Evolutionary conservation across 2,888 invertebrate genomes (phyloP).

Genomic region (Parthenolecanium corni): DNA sequence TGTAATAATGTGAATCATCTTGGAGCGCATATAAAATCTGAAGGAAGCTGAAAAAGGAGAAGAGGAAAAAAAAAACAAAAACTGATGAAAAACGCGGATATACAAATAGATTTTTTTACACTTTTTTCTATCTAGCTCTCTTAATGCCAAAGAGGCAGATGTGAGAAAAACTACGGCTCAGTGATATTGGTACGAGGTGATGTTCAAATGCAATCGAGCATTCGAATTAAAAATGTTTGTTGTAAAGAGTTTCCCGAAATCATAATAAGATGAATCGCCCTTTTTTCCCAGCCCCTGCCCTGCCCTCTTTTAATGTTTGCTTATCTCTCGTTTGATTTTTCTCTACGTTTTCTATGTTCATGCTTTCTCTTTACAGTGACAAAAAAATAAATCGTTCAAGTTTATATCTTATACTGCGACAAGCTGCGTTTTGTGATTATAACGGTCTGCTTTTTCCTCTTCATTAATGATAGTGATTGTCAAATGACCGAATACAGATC

Average conservation of each 20-base stretch:
- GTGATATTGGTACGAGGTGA: conserved; percentile 13
- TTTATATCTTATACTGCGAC: conserved; percentile 4
- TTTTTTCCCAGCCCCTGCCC: not conserved
- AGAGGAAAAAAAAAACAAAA: conserved; percentile 11
- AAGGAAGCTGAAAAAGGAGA: not conserved
- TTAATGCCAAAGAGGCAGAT: conserved; percentile 17
- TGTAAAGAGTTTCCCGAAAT: conserved; percentile 16
- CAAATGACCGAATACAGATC: too few relatives aligned
- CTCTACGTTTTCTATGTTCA: conserved; percentile 15
- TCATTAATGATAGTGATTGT: not conserved
- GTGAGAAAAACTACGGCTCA: conserved; percentile 26
- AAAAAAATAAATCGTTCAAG: not conserved
- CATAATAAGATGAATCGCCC: conserved; percentile 27
- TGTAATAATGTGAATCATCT: conserved; percentile 26
- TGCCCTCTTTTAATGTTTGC: conserved; percentile 17
- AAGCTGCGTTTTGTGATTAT: conserved; percentile 15
- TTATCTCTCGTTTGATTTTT: conserved; percentile 11
- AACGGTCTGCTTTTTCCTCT: conserved; percentile 18
- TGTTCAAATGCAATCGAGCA: conserved; percentile 21
- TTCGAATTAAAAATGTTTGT: conserved; percentile 18
- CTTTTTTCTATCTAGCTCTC: not conserved
- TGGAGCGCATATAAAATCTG: conserved; percentile 8
- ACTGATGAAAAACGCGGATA: conserved; percentile 1
- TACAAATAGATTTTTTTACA: not conserved
- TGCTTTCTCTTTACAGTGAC: conserved; percentile 18